These are phyloP conservation scores for Eristalinus aeneus DNA, from an alignment of 2,888 invertebrate genomes.

Conservation along the genomic window DNA sequence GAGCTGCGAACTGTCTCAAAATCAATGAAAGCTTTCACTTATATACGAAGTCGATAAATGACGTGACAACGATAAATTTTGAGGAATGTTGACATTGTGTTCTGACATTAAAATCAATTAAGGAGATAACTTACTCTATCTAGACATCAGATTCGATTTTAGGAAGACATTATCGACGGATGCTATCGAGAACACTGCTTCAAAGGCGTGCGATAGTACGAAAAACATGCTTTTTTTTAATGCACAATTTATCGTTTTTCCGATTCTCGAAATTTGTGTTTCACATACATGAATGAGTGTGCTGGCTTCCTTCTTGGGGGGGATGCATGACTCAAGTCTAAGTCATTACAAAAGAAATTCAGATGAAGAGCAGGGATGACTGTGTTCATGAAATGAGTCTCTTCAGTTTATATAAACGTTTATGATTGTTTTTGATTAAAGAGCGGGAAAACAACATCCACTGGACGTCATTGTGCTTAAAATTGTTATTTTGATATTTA, in stretches of 20 bases:
- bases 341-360: background rate
- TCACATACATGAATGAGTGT: background rate
- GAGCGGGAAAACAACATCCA: no score
- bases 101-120: slow-evolving; percentile 23
- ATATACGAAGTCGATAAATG: slow-evolving; percentile 23
- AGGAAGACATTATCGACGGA: background rate
- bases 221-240: background rate
- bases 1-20: slow-evolving; percentile 16
- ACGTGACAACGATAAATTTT: background rate
- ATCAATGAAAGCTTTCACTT: background rate
- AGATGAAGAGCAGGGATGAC: background rate
- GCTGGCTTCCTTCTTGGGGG: background rate
- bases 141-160: background rate
- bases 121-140: background rate
- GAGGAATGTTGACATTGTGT: background rate
- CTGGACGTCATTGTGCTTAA: no score
- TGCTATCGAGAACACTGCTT: background rate
- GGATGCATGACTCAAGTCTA: background rate
- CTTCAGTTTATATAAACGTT: no score
- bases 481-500: no score
- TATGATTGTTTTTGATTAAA: background rate
- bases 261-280: background rate
- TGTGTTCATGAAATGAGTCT: background rate
- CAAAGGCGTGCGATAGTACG: background rate
- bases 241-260: background rate